Evolutionary conservation across 2,797 vertebrate species (phyloP).

Genomic region (Clangula hyemalis): DNA sequence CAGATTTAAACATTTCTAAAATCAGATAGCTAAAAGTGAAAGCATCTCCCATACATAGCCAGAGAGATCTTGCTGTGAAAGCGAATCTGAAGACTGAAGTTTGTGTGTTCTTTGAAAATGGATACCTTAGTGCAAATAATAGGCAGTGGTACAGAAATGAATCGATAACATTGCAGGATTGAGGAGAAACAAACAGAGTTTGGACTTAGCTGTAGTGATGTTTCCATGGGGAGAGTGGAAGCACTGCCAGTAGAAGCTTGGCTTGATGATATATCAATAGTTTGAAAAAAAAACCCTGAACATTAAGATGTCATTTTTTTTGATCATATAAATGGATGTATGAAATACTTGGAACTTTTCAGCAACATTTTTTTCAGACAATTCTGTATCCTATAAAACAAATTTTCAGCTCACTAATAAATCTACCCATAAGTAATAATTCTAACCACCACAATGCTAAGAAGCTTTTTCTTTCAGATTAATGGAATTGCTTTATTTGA

Average conservation of each 20-base stretch:
- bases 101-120: background rate
- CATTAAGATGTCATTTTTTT: background rate
- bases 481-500: background rate
- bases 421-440: background rate
- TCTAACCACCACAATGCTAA: background rate
- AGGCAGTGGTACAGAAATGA: background rate
- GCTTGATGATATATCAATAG: background rate
- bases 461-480: background rate
- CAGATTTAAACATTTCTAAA: background rate
- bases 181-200: background rate
- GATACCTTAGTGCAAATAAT: background rate
- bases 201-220: background rate
- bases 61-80: background rate
- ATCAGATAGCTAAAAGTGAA: background rate
- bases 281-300: background rate
- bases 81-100: background rate
- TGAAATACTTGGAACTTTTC: background rate
- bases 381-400: background rate
- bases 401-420: background rate
- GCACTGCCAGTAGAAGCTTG: background rate
- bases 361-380: background rate
- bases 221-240: background rate
- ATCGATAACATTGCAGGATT: background rate
- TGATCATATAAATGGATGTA: background rate
- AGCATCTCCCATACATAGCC: background rate